phyloP scores from a whole-genome alignment of 2,797 vertebrate genomes.

The Lutjanus campechanus region DNA sequence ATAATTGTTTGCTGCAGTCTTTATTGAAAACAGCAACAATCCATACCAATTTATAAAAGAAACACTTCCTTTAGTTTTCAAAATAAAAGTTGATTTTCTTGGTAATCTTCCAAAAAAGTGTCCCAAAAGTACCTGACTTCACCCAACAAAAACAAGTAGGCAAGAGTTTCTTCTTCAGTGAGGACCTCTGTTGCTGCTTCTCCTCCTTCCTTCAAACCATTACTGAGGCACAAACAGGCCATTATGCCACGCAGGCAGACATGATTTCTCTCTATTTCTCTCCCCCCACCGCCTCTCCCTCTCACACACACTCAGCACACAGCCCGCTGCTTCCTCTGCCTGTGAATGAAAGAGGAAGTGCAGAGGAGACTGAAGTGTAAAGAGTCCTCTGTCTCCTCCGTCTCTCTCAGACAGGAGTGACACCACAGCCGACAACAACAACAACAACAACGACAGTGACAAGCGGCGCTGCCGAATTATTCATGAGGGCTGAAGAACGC shows the following conservation, averaged over 20 bases:
- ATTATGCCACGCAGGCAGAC: slow-evolving; percentile 71
- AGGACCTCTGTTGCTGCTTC: slow-evolving; percentile 30
- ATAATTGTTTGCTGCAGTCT: too few species aligned
- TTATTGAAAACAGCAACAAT: too few species aligned
- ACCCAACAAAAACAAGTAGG: background rate
- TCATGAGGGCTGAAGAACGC: slow-evolving; percentile 75
- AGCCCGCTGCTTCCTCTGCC: slow-evolving; percentile 67
- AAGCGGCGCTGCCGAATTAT: slow-evolving; percentile 73
- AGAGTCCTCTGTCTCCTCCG: slow-evolving; percentile 78
- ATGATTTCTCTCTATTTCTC: slow-evolving; percentile 61
- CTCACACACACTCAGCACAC: slow-evolving; percentile 46
- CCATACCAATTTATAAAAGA: too few species aligned
- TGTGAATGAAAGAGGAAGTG: slow-evolving; percentile 79
- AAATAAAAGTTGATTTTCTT: too few species aligned
- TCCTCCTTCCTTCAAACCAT: slow-evolving; percentile 50
- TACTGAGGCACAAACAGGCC: slow-evolving; percentile 70
- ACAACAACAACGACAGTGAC: slow-evolving; percentile 77
- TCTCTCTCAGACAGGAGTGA: slow-evolving; percentile 77
- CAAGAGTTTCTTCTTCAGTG: slow-evolving; percentile 23
- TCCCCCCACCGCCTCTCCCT: slow-evolving; percentile 25
- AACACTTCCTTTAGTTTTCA: too few species aligned
- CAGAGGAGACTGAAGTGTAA: slow-evolving; percentile 75
- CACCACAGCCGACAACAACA: slow-evolving; percentile 72
- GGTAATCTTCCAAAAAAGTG: background rate
- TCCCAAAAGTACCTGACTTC: too few species aligned